Conservation (phyloP, 2,113 vertebrate species). For the Acanthisitta chloris region DNA sequence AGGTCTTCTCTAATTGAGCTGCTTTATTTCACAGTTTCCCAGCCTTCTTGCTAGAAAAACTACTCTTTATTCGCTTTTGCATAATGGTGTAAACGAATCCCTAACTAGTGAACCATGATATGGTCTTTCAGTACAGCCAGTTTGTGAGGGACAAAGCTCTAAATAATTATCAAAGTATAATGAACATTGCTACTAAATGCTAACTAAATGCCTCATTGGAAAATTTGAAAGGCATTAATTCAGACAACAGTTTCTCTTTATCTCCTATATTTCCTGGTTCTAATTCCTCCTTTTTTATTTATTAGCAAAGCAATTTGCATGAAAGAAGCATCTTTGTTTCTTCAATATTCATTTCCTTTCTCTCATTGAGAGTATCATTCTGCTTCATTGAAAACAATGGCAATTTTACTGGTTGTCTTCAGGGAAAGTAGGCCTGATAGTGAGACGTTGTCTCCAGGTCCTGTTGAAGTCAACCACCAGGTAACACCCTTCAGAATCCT, state of each 20-base stretch:
- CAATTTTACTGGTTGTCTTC: constrained; percentile 8
- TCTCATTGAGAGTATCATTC: constrained; percentile 5
- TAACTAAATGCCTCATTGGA: constrained; percentile 34
- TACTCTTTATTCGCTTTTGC: not conserved
- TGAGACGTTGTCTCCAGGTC: not conserved
- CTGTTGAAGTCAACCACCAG: not conserved
- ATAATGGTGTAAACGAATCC: constrained; percentile 18
- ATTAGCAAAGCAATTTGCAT: constrained; percentile 57
- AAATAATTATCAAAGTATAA: constrained; percentile 47
- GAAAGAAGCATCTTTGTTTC: constrained; percentile 62
- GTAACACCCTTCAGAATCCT: not conserved
- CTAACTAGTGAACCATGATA: constrained; percentile 43
- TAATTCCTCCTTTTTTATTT: constrained; percentile 59
- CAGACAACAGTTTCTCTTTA: constrained; percentile 49
- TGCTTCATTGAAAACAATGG: constrained; percentile 30
- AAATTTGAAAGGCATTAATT: constrained; percentile 51
- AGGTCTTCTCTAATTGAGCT: constrained; percentile 15
- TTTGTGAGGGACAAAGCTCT: constrained; percentile 17
- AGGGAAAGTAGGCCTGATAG: not conserved
- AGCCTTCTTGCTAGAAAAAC: not conserved
- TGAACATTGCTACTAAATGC: constrained; percentile 42
- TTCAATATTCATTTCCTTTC: constrained; percentile 40
- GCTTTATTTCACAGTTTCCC: not conserved
- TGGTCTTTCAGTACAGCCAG: constrained; percentile 11
- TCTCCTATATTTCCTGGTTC: constrained; percentile 49